Evolutionary conservation across 2,888 invertebrate species (phyloP), one percentile per base, ranked within the genome.

Genomic region (Sabatieria punctata): DNA sequence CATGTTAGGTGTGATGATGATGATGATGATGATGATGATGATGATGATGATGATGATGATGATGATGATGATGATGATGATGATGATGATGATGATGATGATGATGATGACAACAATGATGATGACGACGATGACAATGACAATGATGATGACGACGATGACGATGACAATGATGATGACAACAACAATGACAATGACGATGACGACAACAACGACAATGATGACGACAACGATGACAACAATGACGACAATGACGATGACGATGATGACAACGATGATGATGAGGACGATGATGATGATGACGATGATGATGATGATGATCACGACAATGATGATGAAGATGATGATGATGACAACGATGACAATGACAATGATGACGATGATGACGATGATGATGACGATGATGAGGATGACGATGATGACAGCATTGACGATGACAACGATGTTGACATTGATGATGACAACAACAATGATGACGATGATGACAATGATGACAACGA

Each of bases 41-140:
- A 30, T 4, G 38, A 3, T 21, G 4, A 19, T 30, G 2, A 13
- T 43, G 43, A 15, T 4, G 22, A 19, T 37, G 27, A 33, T 15
- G 43, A 24, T 21, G 43, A 2, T 13, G 22, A 30, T 13, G 43
- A 30, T 38, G 43, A 19, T 33, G 35, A 30, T 43, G 22, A 30
- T 30, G 19, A 30, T 38, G 43, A 24, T 2, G 43, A 33, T 8
- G 43, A 21, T 15, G 43, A 21, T n/a, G 43, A 43, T 15, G 43
- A 43, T 43, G 43, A 43, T 15, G 43, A 38, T 43, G 43, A 43
- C 23, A 19, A 27, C n/a, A 27, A 2, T 21, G n/a, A 19, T 30
- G 38, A 21, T 11, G 11, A 15, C 21, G 39, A 15, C 19, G 27
- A 4, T 13, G 43, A 38, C 19, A 13, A 1, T 30, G 3, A 8